Base-by-base conservation (phyloP, 2,888 invertebrate species). In the Hedya salicella region DNA sequence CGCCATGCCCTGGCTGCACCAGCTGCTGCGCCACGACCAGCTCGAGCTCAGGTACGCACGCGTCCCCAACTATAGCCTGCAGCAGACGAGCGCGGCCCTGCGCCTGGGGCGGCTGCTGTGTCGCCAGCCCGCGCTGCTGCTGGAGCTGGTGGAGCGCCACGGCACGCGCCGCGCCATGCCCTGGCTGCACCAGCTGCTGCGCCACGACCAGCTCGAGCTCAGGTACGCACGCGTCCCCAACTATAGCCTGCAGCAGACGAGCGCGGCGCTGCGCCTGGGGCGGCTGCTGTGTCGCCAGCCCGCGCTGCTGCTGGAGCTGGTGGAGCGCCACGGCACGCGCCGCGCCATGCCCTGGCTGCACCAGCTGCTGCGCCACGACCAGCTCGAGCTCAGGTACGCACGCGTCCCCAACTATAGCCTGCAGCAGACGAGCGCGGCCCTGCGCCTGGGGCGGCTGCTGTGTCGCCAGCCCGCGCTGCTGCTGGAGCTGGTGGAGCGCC, bases 321-420 rank as follows among this genome's bases (percentile, higher is more conserved):
- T 99, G 83, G 97, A 98, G 76, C 89, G 98, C 19, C 96, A 96
- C 81, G 97, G 97, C 0, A 25, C 25, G 25, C 25, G 25, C 25
- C 96, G 98, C 72, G 97, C 98, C 42, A 98, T 98, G 98, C 98
- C 98, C 2, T 99, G 99, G 99, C 91, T 99, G 69, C 98, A 98
- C 6, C 98, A 98, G 83, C 93, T 99, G 68, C 97, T 99, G 13
- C 96, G 98, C 75, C 97, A 96, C 75, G 97, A 97, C 72, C 98
- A 98, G 79, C 96, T 97, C 0, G 96, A 25, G 25, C 25, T 25
- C 25, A 25, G 25, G 25, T 25, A 25, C 4, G 5, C 4, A 25
- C 5, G 5, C 25, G 25, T 6, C 25, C 5, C 25, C 25, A 0
- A 6, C 25, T 6, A 6, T 25, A 25, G 25, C 25, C 25, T 25